These are phyloP conservation scores for Drosophila miranda DNA, from an alignment of 1,140 invertebrate species.

Conservation along the genomic window DNA sequence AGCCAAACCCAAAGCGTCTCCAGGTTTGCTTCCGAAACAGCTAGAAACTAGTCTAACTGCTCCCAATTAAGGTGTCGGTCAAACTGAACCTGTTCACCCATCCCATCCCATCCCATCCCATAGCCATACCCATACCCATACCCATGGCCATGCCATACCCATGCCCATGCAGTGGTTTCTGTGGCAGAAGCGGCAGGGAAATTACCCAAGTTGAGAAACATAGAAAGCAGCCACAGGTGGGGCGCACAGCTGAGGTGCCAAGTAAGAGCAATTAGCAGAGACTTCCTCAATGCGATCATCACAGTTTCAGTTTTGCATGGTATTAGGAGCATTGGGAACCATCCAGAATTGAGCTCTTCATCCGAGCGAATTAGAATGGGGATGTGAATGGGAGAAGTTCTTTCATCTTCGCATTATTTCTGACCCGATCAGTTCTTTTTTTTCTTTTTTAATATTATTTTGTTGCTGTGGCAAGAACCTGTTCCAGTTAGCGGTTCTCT, in stretches of 20 bases:
- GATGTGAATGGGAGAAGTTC: constrained; percentile 18
- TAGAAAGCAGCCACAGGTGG: constrained; percentile 41
- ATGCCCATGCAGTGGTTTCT: background rate
- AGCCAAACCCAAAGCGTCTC: constrained; percentile 25
- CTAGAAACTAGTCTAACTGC: constrained; percentile 72
- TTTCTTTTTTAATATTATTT: background rate
- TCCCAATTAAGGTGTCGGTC: constrained; percentile 72
- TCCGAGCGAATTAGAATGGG: constrained; percentile 24
- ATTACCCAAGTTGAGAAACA: constrained; percentile 50
- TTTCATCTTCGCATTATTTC: constrained; percentile 4
- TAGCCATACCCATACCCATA: too few relatives aligned
- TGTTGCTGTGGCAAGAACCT: constrained; percentile 39
- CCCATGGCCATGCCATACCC: background rate
- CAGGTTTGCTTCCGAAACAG: constrained; percentile 62
- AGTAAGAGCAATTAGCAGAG: constrained; percentile 51
- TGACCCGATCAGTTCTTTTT: background rate
- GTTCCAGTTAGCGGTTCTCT: constrained; percentile 65
- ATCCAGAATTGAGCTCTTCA: constrained; percentile 8
- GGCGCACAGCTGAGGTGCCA: constrained; percentile 44
- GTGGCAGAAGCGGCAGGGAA: constrained; percentile 25
- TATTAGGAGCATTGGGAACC: constrained; percentile 36
- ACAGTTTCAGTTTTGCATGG: constrained; percentile 12
- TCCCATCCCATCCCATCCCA: background rate
- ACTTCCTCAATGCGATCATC: constrained; percentile 42
- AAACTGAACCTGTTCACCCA: constrained; percentile 63